A percentile compares a stretch with the other conserved stretches of the same genome.
phyloP scores from a whole-genome alignment of 1,140 invertebrate species.

The Drosophila sturtevanti region DNA sequence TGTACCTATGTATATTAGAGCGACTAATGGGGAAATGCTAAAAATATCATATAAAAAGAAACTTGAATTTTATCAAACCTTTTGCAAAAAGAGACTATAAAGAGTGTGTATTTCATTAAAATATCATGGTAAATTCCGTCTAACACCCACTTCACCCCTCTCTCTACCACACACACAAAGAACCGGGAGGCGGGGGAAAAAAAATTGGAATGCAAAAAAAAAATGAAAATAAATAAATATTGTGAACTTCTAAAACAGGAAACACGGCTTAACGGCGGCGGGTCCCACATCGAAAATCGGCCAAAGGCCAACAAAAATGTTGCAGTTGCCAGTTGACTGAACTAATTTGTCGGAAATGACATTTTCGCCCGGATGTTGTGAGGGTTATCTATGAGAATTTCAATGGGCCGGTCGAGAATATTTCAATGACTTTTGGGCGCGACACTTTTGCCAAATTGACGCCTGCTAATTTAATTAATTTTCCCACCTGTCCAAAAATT shows the following conservation, averaged over 20 bases:
- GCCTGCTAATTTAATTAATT: conserved; percentile 79
- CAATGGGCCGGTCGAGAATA: conserved; percentile 40
- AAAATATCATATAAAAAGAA: no score
- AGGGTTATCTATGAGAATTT: conserved; percentile 47
- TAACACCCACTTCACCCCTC: background rate
- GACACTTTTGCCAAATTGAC: conserved; percentile 73
- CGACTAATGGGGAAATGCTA: no score
- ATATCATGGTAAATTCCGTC: conserved; percentile 25
- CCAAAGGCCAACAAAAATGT: conserved; percentile 48
- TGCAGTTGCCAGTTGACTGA: conserved; percentile 64
- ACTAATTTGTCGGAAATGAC: conserved; percentile 78
- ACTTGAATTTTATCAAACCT: background rate
- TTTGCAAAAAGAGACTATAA: background rate
- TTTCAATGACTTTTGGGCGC: conserved; percentile 58
- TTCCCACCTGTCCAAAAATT: conserved; percentile 56
- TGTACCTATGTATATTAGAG: no score
- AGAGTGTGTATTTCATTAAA: conserved; percentile 8
- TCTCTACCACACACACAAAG: no score
- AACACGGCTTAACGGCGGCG: conserved; percentile 73
- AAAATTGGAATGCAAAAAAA: background rate
- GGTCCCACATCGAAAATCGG: conserved; percentile 58
- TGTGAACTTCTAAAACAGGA: conserved; percentile 60
- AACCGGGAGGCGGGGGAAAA: background rate
- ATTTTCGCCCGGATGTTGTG: conserved; percentile 65
- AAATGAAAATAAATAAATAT: background rate